Conservation (phyloP, 2,113 vertebrate genomes). For the Myodes glareolus region DNA sequence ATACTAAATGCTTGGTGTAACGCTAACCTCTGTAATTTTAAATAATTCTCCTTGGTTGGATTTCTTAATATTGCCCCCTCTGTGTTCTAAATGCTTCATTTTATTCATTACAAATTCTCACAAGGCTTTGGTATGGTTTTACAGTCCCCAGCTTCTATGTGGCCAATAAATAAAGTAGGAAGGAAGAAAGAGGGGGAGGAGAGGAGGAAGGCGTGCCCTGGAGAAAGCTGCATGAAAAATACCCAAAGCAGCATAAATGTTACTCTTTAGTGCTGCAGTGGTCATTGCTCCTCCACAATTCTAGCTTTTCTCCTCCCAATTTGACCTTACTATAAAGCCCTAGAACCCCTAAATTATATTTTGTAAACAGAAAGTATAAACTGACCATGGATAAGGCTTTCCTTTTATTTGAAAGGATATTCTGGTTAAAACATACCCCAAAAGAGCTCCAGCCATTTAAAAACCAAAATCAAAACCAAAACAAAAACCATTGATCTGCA, state of each 20-base stretch:
- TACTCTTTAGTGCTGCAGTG: constrained; percentile 43
- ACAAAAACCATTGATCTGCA: constrained; percentile 67
- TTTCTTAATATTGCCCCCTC: constrained; percentile 70
- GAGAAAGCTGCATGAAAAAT: constrained; percentile 60
- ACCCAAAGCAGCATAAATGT: constrained; percentile 65
- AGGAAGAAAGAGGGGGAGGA: constrained; percentile 55
- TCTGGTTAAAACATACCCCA: constrained; percentile 47
- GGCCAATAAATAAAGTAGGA: constrained; percentile 64
- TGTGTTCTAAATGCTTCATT: constrained; percentile 64
- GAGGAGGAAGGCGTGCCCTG: constrained; percentile 36
- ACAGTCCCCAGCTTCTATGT: constrained; percentile 68
- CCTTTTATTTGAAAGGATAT: constrained; percentile 68
- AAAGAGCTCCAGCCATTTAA: constrained; percentile 69
- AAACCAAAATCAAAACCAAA: background rate
- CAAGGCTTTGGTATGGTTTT: constrained; percentile 70
- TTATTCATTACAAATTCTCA: constrained; percentile 61
- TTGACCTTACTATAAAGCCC: constrained; percentile 41
- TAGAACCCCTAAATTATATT: constrained; percentile 31
- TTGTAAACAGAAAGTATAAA: constrained; percentile 57
- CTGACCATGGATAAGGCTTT: constrained; percentile 62
- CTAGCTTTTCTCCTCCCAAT: constrained; percentile 36
- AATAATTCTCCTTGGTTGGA: constrained; percentile 40
- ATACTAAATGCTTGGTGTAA: constrained; percentile 78
- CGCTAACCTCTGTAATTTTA: constrained; percentile 56
- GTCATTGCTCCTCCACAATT: constrained; percentile 59